Evolutionary conservation across 2,797 vertebrate genomes (phyloP).

Genomic region (Acipenser transmontanus): DNA sequence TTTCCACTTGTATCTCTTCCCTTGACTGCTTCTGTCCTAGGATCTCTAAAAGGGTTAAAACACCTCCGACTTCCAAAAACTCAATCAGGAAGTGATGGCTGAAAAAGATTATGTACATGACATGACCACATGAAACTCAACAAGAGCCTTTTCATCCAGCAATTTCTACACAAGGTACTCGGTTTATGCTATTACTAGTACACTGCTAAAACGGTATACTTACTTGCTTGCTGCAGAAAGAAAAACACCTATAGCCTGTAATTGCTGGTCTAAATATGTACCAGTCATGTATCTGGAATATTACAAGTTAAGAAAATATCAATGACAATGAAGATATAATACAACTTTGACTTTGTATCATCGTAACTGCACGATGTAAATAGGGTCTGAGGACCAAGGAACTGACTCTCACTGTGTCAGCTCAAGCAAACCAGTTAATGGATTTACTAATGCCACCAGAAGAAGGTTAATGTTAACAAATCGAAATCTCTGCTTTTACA

Average conservation of each 20-base stretch:
- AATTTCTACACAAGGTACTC: not conserved
- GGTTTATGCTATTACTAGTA: not conserved
- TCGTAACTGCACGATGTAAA: too few relatives aligned
- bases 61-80: conserved; percentile 73
- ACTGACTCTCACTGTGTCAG: too few relatives aligned
- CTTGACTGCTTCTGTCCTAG: conserved; percentile 54
- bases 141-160: not conserved
- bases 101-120: conserved; percentile 8
- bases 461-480: too few relatives aligned
- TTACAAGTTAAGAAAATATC: conserved; percentile 46
- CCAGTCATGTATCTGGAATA: conserved; percentile 66
- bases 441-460: too few relatives aligned
- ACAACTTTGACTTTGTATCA: too few relatives aligned
- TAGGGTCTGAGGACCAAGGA: too few relatives aligned
- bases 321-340: too few relatives aligned
- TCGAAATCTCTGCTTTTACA: too few relatives aligned
- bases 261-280: conserved; percentile 57
- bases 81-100: conserved; percentile 70
- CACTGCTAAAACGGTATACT: conserved; percentile 32
- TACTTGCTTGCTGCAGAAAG: conserved; percentile 71
- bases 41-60: conserved; percentile 72
- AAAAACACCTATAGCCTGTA: conserved; percentile 70
- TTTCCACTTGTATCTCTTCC: conserved; percentile 63
- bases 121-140: not conserved
- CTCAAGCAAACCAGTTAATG: too few relatives aligned